Evolutionary conservation across 2,113 vertebrate species (phyloP).

Genomic region (Gasterosteus aculeatus): DNA sequence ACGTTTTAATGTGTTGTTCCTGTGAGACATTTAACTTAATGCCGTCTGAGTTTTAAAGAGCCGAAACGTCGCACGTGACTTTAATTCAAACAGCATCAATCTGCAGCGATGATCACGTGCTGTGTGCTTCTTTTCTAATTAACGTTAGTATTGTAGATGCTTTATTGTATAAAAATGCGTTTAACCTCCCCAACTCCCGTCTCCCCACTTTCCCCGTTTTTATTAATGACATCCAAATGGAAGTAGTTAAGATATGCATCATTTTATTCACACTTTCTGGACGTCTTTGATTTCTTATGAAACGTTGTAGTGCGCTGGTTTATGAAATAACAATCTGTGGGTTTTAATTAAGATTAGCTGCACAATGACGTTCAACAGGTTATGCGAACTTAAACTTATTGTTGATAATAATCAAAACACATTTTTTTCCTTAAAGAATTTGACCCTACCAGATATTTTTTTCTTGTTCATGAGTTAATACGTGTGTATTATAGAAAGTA

Average conservation of each 20-base stretch:
- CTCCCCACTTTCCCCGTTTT: not conserved
- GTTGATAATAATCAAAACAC: not conserved
- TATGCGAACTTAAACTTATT: conserved; percentile 8
- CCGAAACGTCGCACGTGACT: conserved; percentile 2
- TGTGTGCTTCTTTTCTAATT: too few species aligned
- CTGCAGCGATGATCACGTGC: not conserved
- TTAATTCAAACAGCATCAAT: conserved; percentile 23
- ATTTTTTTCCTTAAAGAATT: not conserved
- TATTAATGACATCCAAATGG: not conserved
- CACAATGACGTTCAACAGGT: not conserved
- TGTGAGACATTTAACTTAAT: not conserved
- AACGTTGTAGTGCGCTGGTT: not conserved
- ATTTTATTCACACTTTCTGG: not conserved
- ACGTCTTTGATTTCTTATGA: not conserved
- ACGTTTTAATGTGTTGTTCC: not conserved
- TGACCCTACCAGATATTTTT: not conserved
- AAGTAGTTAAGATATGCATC: not conserved
- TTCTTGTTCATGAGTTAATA: not conserved
- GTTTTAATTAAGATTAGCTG: not conserved
- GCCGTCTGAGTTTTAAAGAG: not conserved
- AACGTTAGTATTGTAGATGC: not conserved
- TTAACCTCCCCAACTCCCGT: not conserved
- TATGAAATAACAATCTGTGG: not conserved
- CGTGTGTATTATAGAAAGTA: not conserved
- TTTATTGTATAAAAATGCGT: not conserved